These are phyloP conservation scores for Cassiopea xamachana DNA, from an alignment of 30 jellyfish, hydroid and myxozoan species.

Conservation along the genomic window DNA sequence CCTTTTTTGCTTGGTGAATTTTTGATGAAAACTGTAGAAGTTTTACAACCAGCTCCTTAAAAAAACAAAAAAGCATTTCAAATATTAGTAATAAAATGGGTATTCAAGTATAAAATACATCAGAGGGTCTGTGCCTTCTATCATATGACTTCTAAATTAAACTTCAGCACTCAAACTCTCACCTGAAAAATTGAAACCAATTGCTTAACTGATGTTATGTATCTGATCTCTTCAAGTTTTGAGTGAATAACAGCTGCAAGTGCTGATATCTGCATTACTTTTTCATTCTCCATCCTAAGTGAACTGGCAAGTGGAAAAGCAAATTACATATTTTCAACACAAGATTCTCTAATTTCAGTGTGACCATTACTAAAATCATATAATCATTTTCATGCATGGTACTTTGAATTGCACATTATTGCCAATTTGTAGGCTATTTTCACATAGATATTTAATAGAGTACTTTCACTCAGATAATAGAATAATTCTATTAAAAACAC, in stretches of 20 bases:
- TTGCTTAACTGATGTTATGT: background rate
- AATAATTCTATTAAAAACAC: too few species aligned
- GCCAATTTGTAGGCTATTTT: too few species aligned
- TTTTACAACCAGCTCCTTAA: conserved; percentile 48
- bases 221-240: conserved; percentile 3
- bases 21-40: conserved; percentile 69
- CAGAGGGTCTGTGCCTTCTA: too few species aligned
- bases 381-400: too few species aligned
- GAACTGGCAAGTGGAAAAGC: background rate
- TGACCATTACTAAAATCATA: too few species aligned
- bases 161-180: too few species aligned
- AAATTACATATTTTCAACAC: background rate
- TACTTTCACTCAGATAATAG: too few species aligned
- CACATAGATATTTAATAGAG: too few species aligned
- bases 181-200: conserved; percentile 25
- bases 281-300: conserved; percentile 4
- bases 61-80: background rate
- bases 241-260: background rate
- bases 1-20: conserved; percentile 41
- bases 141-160: too few species aligned
- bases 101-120: background rate
- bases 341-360: too few species aligned
- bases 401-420: too few species aligned
- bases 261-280: background rate
- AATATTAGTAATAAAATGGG: background rate